A percentile compares a stretch with the other conserved stretches of the same genome.
Evolutionary conservation across 2,113 vertebrate genomes (phyloP).

Genomic region (Chaenogobius annularis): DNA sequence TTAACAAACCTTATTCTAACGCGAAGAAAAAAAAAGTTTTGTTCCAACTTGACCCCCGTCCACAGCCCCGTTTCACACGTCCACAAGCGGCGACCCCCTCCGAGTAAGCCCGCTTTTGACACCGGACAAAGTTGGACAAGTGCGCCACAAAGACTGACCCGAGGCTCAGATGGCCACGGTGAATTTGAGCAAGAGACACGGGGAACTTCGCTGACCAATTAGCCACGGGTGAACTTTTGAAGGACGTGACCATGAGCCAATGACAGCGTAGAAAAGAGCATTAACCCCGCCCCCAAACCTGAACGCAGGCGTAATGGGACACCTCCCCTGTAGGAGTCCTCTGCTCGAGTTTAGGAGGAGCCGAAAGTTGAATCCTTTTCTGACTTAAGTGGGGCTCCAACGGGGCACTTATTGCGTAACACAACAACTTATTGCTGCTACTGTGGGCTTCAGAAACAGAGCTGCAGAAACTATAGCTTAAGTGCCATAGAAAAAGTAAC

Average conservation of each 20-base stretch:
- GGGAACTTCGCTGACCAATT: slow-evolving; percentile 62
- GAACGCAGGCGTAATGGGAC: slow-evolving; percentile 12
- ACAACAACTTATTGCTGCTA: slow-evolving; percentile 11
- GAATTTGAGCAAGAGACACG: slow-evolving; percentile 40
- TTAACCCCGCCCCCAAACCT: not conserved
- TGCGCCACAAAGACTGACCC: slow-evolving; percentile 56
- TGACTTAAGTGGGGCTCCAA: slow-evolving; percentile 17
- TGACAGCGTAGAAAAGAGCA: not conserved
- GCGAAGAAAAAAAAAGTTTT: slow-evolving; percentile 33
- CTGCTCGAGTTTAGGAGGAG: slow-evolving; percentile 18
- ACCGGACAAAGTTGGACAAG: slow-evolving; percentile 41
- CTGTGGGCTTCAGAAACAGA: not conserved
- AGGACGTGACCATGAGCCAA: slow-evolving; percentile 51
- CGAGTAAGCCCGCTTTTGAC: slow-evolving; percentile 10
- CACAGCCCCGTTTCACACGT: slow-evolving; percentile 14
- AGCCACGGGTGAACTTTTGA: slow-evolving; percentile 23
- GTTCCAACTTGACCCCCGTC: not conserved
- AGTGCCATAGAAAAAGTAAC: not conserved
- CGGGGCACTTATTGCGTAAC: slow-evolving; percentile 16
- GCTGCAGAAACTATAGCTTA: not conserved
- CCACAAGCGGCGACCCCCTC: slow-evolving; percentile 21
- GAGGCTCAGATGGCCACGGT: slow-evolving; percentile 36
- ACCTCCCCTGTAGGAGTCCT: slow-evolving; percentile 17
- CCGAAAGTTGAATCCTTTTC: slow-evolving; percentile 14
- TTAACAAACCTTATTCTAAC: slow-evolving; percentile 19